These are phyloP conservation scores for Stramonita haemastoma DNA, from an alignment of 2,888 invertebrate species.

Conservation along the genomic window DNA sequence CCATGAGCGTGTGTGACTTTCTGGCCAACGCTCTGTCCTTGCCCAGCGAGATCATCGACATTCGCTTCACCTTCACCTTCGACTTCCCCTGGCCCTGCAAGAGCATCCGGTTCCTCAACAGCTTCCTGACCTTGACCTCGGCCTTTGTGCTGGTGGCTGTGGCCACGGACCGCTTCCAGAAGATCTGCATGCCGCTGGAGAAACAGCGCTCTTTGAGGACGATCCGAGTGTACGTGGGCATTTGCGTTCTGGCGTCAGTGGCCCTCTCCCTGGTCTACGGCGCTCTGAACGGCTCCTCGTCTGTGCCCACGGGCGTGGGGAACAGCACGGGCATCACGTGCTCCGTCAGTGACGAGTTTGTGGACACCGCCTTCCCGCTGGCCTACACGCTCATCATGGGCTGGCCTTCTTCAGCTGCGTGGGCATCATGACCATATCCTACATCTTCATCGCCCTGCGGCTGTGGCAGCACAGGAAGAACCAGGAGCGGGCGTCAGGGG, in stretches of 20 bases:
- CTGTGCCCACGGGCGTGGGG: slow-evolving; percentile 47
- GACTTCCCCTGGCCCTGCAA: slow-evolving; percentile 59
- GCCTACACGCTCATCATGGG: slow-evolving; percentile 54
- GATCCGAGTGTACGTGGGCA: slow-evolving; percentile 54
- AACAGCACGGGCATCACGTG: slow-evolving; percentile 56
- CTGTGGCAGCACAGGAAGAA: slow-evolving; percentile 50
- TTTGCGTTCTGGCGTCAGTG: slow-evolving; percentile 54
- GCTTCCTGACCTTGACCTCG: slow-evolving; percentile 64
- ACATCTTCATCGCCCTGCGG: slow-evolving; percentile 54
- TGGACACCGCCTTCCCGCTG: slow-evolving; percentile 52
- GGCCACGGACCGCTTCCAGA: slow-evolving; percentile 61
- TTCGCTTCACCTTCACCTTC: slow-evolving; percentile 62
- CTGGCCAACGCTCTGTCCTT: slow-evolving; percentile 60
- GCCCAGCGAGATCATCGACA: slow-evolving; percentile 63
- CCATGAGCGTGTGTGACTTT: slow-evolving; percentile 62
- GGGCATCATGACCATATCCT: slow-evolving; percentile 51
- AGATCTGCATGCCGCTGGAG: slow-evolving; percentile 62
- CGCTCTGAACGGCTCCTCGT: slow-evolving; percentile 53
- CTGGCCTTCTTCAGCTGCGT: slow-evolving; percentile 54
- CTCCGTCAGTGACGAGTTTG: slow-evolving; percentile 54
- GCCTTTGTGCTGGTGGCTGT: slow-evolving; percentile 64
- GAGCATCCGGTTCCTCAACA: slow-evolving; percentile 56
- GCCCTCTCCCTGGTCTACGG: slow-evolving; percentile 55
- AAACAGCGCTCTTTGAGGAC: slow-evolving; percentile 51
- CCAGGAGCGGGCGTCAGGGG: not conserved